Base-by-base conservation (phyloP, 2,113 vertebrate genomes). In the Eptatretus burgeri region DNA sequence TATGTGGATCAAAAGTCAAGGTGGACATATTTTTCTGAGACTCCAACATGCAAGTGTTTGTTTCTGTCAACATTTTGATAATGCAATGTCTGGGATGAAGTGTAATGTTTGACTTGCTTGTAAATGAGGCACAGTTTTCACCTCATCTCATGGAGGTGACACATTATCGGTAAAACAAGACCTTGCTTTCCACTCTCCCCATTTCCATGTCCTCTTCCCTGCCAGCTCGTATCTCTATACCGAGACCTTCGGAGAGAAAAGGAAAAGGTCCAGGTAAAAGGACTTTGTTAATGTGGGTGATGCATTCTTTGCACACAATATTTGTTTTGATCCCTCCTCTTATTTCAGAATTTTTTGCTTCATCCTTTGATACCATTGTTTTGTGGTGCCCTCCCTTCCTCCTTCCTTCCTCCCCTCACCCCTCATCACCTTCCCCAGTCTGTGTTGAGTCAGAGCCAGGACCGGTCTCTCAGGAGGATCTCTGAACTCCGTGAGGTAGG, bases 381-480 rank as follows among this genome's bases (percentile, higher is more conserved):
- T 12, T 51, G 17, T 64, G 50, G 17, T 64, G 50, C 12, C 13
- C 49, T 16, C 63, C 63, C 10, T 63, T n/a, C 20, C 20, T 63
- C 20, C 63, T 13, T 16, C 10, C n/a, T 20, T 49, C 20, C 20
- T 13, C 16, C 19, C 20, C n/a, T 9, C 16, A 16, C 50, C 50
- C 63, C 5, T 52, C 64, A 27, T 20, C 50, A 66, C 62, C 50
- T 67, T 63, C 70, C 73, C 49, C 68, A 98, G 91, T 76, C 70
- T 63, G 81, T 98, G 73, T 78, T 95, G 69, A 84, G 84, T 76
- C 85, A 93, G 74, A 86, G 82, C 76, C 89, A 98, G 71, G 87
- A 93, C 74, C 95, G 93, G 80, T 71, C 89, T 63, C 79, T 98
- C 65, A 81, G 85, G 53, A 81, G 85, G 76, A 87, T 93, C 73